Evolutionary conservation across 1,140 invertebrate genomes (phyloP).

Genomic region (Anadara kagoshimensis): DNA sequence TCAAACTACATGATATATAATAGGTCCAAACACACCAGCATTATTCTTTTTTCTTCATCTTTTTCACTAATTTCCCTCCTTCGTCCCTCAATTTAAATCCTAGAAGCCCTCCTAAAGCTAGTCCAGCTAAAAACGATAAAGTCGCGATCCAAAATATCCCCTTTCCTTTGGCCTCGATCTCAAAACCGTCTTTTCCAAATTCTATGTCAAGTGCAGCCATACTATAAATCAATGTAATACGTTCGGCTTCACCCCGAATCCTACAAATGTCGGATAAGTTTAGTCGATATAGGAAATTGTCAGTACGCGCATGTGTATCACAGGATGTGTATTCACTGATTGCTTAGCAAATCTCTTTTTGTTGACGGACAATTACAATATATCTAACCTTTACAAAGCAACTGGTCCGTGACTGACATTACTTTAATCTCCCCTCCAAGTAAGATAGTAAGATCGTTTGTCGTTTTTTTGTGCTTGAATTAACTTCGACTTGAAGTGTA

Average conservation of each 20-base stretch:
- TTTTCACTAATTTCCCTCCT: constrained; percentile 33
- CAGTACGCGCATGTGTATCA: not conserved
- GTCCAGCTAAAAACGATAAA: constrained; percentile 30
- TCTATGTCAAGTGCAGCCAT: constrained; percentile 30
- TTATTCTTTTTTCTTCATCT: not conserved
- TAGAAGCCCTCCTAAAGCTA: constrained; percentile 14
- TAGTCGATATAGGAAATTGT: not conserved
- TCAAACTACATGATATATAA: too few species aligned
- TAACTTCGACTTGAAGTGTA: too few species aligned
- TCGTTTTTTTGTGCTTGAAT: too few species aligned
- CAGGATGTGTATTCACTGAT: not conserved
- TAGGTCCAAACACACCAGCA: too few species aligned
- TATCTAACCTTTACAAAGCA: too few species aligned
- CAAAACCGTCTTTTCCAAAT: constrained; percentile 22
- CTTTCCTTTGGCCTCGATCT: constrained; percentile 31
- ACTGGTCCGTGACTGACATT: not conserved
- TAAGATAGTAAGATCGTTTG: too few species aligned
- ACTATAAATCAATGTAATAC: not conserved
- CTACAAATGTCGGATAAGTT: not conserved
- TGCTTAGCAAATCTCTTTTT: too few species aligned
- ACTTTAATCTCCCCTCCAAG: too few species aligned
- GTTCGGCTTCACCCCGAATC: too few species aligned
- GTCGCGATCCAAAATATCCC: constrained; percentile 28
- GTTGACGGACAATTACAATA: too few species aligned
- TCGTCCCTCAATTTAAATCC: constrained; percentile 33